These are phyloP conservation scores for Erynnis tages DNA, from an alignment of 2,888 invertebrate species.

Conservation along the genomic window DNA sequence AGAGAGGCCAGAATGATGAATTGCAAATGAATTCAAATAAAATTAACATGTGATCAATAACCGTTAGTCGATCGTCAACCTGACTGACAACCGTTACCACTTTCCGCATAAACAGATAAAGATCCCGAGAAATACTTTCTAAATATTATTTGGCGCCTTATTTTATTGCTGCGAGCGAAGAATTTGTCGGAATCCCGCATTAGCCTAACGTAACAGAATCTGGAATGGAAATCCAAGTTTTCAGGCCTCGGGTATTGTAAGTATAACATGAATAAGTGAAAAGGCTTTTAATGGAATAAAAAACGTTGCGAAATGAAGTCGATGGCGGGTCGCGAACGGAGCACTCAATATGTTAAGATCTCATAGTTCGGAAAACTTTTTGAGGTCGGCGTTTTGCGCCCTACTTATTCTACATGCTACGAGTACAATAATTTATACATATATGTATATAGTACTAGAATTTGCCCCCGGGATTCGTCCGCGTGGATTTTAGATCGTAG, in stretches of 20 bases:
- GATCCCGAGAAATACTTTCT: constrained; percentile 4
- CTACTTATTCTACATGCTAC: too few species aligned
- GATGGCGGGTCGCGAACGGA: background rate
- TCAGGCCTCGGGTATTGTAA: constrained; percentile 12
- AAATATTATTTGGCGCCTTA: constrained; percentile 10
- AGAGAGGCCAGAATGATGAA: too few species aligned
- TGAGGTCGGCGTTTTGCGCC: too few species aligned
- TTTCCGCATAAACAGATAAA: too few species aligned
- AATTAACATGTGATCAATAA: too few species aligned
- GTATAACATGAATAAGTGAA: constrained; percentile 22
- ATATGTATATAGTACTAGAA: too few species aligned
- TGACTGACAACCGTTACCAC: too few species aligned
- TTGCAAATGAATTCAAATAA: too few species aligned
- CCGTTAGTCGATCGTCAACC: too few species aligned
- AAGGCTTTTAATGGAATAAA: constrained; percentile 20
- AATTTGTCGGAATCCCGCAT: constrained; percentile 14
- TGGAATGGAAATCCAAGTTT: constrained; percentile 20
- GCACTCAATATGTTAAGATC: background rate
- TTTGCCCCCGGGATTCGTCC: too few species aligned
- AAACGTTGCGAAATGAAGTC: constrained; percentile 18
- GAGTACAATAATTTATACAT: too few species aligned
- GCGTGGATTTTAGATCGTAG: too few species aligned
- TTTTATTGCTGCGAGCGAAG: background rate
- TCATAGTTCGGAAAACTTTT: background rate
- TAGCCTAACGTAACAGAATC: constrained; percentile 21